phyloP scores from a whole-genome alignment of 2,113 vertebrate genomes.

The Siniperca chuatsi region DNA sequence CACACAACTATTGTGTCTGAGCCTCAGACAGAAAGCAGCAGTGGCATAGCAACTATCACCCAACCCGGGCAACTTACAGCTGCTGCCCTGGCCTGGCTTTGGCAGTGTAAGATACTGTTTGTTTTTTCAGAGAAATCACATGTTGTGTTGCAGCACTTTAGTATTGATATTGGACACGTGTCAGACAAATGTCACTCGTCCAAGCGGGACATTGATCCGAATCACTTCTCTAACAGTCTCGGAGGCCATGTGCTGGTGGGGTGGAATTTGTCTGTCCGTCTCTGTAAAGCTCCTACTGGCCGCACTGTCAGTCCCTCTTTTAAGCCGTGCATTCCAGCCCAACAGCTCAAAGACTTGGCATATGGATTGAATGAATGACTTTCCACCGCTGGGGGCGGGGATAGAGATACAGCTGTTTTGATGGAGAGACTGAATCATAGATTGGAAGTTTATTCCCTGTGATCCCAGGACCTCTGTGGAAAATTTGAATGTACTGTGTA shows the following conservation, averaged over 20 bases:
- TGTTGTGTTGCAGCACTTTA: background rate
- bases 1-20: background rate
- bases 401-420: constrained; percentile 43
- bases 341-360: constrained; percentile 45
- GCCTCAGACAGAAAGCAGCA: constrained; percentile 18
- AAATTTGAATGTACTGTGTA: constrained; percentile 44
- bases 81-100: background rate
- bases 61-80: constrained; percentile 38
- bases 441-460: constrained; percentile 42
- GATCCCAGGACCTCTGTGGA: constrained; percentile 38
- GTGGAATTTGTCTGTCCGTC: constrained; percentile 38
- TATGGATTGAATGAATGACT: constrained; percentile 48
- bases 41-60: constrained; percentile 61
- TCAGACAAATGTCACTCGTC: constrained; percentile 36
- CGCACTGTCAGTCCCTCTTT: constrained; percentile 38
- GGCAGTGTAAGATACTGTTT: constrained; percentile 12
- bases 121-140: constrained; percentile 36
- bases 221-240: constrained; percentile 36
- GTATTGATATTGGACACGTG: constrained; percentile 57
- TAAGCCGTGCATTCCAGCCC: constrained; percentile 44
- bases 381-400: constrained; percentile 3
- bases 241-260: constrained; percentile 50
- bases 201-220: constrained; percentile 62
- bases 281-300: constrained; percentile 54
- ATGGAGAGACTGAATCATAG: constrained; percentile 49